Percentiles rank a stretch among this genome's conserved stretches.
Conservation (phyloP, 2,113 vertebrate genomes). For the Lamprotornis superbus region DNA sequence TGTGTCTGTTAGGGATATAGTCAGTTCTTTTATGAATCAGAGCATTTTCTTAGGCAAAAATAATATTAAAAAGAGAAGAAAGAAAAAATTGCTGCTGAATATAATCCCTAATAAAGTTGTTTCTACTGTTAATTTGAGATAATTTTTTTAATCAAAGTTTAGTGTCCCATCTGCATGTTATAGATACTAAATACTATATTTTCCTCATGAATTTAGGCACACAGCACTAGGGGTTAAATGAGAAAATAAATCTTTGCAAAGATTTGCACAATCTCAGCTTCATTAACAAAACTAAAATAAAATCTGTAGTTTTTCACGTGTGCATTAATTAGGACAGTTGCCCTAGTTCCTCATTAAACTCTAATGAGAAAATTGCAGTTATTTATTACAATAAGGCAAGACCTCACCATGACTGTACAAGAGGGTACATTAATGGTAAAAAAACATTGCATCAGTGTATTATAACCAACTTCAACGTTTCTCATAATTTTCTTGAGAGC, state of each 20-base stretch:
- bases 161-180: not conserved
- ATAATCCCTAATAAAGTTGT: not conserved
- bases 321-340: not conserved
- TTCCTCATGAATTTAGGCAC: not conserved
- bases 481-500: not conserved
- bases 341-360: not conserved
- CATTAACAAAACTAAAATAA: fast-evolving
- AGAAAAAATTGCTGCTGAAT: not conserved
- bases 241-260: not conserved
- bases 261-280: not conserved
- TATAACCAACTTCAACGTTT: not conserved
- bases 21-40: not conserved
- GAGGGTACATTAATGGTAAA: not conserved
- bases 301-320: not conserved
- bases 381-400: not conserved
- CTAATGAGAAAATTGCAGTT: not conserved
- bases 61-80: not conserved
- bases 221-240: fast-evolving
- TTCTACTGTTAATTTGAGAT: fast-evolving
- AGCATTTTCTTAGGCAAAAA: not conserved
- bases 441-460: not conserved
- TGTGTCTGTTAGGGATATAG: not conserved
- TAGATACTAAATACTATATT: not conserved
- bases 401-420: not conserved
- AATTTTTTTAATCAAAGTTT: not conserved